Base-by-base conservation (phyloP, 1,140 invertebrate genomes). In the Halictus rubicundus region DNA sequence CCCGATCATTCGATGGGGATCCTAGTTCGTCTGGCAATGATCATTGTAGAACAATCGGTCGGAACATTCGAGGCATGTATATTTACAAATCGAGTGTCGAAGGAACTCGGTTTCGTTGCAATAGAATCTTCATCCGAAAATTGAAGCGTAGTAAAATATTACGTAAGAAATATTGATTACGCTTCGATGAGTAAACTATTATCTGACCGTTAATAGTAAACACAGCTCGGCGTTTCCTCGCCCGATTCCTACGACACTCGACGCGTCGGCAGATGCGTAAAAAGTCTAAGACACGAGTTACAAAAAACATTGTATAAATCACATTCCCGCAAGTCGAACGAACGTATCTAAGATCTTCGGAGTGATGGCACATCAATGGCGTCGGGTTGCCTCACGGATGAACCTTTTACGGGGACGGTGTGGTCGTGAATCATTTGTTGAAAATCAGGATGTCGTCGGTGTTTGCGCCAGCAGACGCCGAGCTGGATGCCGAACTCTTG, bases 371-470 rank as follows among this genome's bases (percentile, higher is more conserved):
- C 60, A 63, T 25, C 23, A 46, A 25, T 60, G 25, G 49, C 1
- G n/a, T 76, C 76, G 27, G 27, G 46, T 32, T 66, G 25, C 57
- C 52, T n/a, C 42, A 37, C 8, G 12, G 19, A 19, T 21, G 52
- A 37, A 60, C 57, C 27, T 14, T 70, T 52, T 10, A 14, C 25
- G 42, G 14, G 46, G 7, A 14, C 16, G 46, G 4, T 39, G 1
- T 27, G 12, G n/a, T 42, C 8, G 25, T 23, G n/a, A 37, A 57
- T 86, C 80, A 87, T 21, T 86, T 63, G 49, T 21, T 82, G 72
- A 92, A 92, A 25, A 92, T 80, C 21, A 91, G 82, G 80, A 78
- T 80, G 21, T 87, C 84, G 0, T 69, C 72, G 1, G 88, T 90
- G 54, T 90, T 78, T 3, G 49, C 52, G 6, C 16, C 65, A 2